These are phyloP conservation scores for Sebastes steindachneri DNA, from an alignment of 2,797 vertebrate genomes.

Conservation along the genomic window DNA sequence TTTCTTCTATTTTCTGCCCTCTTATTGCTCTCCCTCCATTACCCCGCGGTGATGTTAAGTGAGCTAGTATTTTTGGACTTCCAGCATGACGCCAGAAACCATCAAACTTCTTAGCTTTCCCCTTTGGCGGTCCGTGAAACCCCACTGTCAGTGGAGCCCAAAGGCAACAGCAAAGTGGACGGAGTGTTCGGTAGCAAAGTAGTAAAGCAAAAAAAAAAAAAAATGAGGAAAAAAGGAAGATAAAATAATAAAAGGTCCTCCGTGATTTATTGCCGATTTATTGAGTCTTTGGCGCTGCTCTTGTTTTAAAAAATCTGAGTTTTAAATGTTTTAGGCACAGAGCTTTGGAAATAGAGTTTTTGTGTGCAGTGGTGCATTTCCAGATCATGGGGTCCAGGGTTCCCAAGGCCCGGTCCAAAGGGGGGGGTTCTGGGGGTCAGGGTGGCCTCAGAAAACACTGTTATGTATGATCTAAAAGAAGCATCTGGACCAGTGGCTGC, in stretches of 20 bases:
- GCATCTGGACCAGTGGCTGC: slow-evolving; percentile 59
- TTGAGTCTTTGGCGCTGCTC: slow-evolving; percentile 77
- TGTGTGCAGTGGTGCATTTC: slow-evolving; percentile 53
- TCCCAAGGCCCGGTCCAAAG: slow-evolving; percentile 1
- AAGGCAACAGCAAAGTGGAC: slow-evolving; percentile 66
- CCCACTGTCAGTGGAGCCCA: slow-evolving; percentile 63
- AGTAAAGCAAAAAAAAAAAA: slow-evolving; percentile 36
- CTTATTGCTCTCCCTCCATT: slow-evolving; percentile 46
- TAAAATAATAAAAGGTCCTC: slow-evolving; percentile 59
- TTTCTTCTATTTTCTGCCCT: slow-evolving; percentile 1
- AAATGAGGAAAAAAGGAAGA: slow-evolving; percentile 38
- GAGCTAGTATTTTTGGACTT: slow-evolving; percentile 72
- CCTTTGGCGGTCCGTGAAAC: slow-evolving; percentile 63
- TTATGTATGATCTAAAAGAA: slow-evolving; percentile 28
- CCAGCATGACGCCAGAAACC: slow-evolving; percentile 63
- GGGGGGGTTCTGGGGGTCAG: background rate
- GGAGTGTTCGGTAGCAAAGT: slow-evolving; percentile 73
- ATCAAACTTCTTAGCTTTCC: slow-evolving; percentile 70
- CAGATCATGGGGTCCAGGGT: slow-evolving; percentile 49
- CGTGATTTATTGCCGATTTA: slow-evolving; percentile 80
- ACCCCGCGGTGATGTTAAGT: slow-evolving; percentile 67
- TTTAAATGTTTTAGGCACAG: slow-evolving; percentile 84
- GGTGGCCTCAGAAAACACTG: slow-evolving; percentile 24
- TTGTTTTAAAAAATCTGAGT: slow-evolving; percentile 82
- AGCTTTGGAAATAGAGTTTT: slow-evolving; percentile 77